Conservation (phyloP, 1,140 invertebrate genomes). For the Drosophila sp. region DNA sequence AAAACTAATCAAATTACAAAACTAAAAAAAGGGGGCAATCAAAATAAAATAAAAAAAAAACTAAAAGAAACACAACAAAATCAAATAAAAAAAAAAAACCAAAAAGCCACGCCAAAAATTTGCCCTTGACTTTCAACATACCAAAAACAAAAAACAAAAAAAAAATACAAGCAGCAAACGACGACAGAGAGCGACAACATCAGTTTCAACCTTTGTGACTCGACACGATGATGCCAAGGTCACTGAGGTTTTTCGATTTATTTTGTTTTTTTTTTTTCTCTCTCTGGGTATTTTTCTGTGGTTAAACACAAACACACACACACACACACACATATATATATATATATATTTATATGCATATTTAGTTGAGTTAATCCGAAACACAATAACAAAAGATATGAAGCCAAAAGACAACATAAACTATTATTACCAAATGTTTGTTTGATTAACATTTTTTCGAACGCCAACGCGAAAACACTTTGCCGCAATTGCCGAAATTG, state of each 20-base stretch:
- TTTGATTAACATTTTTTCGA: background rate
- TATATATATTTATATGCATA: background rate
- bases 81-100: background rate
- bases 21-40: background rate
- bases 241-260: slow-evolving; percentile 13
- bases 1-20: slow-evolving; percentile 10
- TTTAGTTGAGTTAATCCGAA: slow-evolving; percentile 9
- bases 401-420: slow-evolving; percentile 12
- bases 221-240: slow-evolving; percentile 23
- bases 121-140: slow-evolving; percentile 24
- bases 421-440: slow-evolving; percentile 19
- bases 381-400: slow-evolving; percentile 17
- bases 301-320: background rate
- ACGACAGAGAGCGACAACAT: background rate
- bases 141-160: background rate
- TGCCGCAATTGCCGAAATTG: slow-evolving; percentile 13
- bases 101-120: slow-evolving; percentile 12
- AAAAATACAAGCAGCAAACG: background rate
- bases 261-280: background rate
- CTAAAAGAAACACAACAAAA: background rate
- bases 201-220: slow-evolving; percentile 16
- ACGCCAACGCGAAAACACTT: slow-evolving; percentile 4
- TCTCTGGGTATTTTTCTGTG: slow-evolving; percentile 13
- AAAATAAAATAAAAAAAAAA: background rate
- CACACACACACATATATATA: background rate